These are phyloP conservation scores for Dipodomys spectabilis DNA, from an alignment of 2,113 vertebrate genomes.

Conservation along the genomic window DNA sequence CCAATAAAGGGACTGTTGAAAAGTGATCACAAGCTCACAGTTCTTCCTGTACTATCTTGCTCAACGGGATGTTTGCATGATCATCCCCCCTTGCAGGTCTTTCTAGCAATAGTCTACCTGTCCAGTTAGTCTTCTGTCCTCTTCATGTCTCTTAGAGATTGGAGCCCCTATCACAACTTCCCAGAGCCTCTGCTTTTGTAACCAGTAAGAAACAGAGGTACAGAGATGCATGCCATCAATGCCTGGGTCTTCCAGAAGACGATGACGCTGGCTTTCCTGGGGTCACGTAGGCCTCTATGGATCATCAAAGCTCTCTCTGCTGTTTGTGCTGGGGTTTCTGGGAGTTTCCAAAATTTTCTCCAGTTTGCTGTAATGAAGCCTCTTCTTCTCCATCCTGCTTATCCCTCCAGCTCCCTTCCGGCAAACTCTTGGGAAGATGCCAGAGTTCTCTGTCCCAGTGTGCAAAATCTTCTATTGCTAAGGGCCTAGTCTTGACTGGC, in stretches of 20 bases:
- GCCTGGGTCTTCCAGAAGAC: neutral
- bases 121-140: too few species aligned
- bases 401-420: slow-evolving; percentile 79
- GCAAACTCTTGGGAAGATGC: slow-evolving; percentile 77
- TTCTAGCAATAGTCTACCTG: neutral
- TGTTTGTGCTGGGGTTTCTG: slow-evolving; percentile 78
- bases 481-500: slow-evolving; percentile 29
- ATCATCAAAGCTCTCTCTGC: neutral
- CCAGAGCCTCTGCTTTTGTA: neutral
- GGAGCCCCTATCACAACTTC: neutral
- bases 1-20: neutral
- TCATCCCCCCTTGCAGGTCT: neutral
- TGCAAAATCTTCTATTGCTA: slow-evolving; percentile 47
- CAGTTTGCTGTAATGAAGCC: slow-evolving; percentile 72
- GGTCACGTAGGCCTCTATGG: slow-evolving; percentile 58
- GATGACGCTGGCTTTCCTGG: neutral
- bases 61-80: neutral
- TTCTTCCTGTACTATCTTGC: neutral
- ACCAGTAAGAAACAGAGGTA: slow-evolving; percentile 14
- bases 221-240: neutral
- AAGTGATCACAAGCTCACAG: neutral
- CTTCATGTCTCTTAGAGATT: neutral
- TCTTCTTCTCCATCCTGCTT: slow-evolving; percentile 57
- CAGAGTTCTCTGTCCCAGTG: slow-evolving; percentile 64
- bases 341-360: slow-evolving; percentile 77